Percentiles rank a stretch among this genome's conserved stretches.
These are phyloP conservation scores for Orchestia grillus DNA, from an alignment of 1,140 invertebrate genomes.

Conservation along the genomic window DNA sequence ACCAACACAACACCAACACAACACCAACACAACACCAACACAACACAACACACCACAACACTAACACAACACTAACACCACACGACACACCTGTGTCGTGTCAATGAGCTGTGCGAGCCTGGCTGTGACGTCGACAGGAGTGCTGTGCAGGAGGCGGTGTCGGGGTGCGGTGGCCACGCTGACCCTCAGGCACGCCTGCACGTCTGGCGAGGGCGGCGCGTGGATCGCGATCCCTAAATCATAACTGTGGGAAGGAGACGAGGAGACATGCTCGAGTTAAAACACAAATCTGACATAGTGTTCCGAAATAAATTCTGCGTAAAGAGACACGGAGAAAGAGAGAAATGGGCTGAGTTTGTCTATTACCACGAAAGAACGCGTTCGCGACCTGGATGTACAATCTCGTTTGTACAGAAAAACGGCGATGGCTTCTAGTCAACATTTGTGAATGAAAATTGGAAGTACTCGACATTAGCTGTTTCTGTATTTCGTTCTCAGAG, in stretches of 20 bases:
- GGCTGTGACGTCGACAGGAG: constrained; percentile 18
- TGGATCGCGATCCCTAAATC: constrained; percentile 10
- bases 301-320: neutral
- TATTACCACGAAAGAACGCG: no score
- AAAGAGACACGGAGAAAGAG: neutral
- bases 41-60: no score
- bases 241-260: neutral
- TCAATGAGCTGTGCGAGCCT: neutral
- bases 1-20: no score
- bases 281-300: neutral
- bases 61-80: no score
- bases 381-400: no score
- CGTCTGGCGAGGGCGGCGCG: constrained; percentile 13
- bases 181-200: constrained; percentile 6
- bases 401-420: no score
- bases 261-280: neutral
- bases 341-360: no score
- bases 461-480: no score
- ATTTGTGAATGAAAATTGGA: no score
- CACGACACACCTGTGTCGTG: constrained; percentile 12
- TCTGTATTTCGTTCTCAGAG: no score
- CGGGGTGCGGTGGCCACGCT: neutral
- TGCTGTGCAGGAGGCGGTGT: neutral
- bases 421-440: no score
- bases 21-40: no score